Evolutionary conservation across 2,797 vertebrate species (phyloP).

Genomic region (Phalanger gymnotis): DNA sequence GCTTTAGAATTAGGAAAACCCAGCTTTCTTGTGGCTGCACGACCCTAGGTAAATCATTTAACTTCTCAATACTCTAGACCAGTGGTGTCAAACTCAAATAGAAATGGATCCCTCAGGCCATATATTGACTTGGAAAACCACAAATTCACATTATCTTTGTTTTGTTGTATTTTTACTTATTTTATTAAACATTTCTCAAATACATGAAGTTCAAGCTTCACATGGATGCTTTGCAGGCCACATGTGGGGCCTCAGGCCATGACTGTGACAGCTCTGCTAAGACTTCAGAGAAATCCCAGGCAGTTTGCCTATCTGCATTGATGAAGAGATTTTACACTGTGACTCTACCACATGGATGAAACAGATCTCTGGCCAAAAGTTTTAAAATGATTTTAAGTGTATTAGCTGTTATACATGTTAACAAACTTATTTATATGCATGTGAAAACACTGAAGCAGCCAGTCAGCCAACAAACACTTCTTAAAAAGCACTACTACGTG

Average conservation of each 20-base stretch:
- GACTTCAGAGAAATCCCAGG: neutral
- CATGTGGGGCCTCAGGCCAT: neutral
- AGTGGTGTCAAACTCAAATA: neutral
- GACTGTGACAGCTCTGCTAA: neutral
- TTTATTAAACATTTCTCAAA: neutral
- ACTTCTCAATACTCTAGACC: neutral
- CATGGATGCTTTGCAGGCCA: neutral
- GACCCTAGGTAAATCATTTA: neutral
- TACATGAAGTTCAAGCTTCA: neutral
- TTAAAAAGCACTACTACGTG: neutral
- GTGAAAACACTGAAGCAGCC: neutral
- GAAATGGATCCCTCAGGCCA: neutral
- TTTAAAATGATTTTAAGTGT: neutral
- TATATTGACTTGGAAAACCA: neutral
- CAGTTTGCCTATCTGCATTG: neutral
- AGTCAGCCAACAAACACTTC: neutral
- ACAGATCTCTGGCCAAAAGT: neutral
- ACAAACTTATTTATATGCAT: neutral
- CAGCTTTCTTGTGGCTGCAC: neutral
- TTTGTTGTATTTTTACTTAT: neutral
- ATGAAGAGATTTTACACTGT: neutral
- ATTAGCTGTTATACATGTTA: neutral
- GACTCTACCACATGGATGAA: neutral
- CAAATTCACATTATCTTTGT: neutral
- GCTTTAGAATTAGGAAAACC: neutral